Percentiles rank a stretch among this genome's conserved stretches.
These are phyloP conservation scores for Chondrilla cf. caribensis DNA, from an alignment of 37 sponge, comb jelly and placozoan genomes.

Conservation along the genomic window DNA sequence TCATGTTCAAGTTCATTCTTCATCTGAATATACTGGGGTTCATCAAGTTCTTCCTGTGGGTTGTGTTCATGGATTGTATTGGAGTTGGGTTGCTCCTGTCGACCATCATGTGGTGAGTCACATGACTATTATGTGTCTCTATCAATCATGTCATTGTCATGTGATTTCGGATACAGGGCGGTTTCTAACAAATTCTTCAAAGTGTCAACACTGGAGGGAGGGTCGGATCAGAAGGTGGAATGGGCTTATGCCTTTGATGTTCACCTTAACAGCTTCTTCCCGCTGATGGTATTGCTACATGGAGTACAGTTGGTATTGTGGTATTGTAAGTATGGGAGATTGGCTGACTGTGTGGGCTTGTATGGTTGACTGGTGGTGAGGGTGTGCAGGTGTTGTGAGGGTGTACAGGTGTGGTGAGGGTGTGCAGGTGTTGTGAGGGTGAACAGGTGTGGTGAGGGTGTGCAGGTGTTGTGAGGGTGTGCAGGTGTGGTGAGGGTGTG, in stretches of 20 bases:
- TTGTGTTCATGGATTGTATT: slow-evolving; percentile 82
- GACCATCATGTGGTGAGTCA: slow-evolving; percentile 77
- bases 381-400: too few relatives aligned
- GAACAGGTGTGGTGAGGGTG: not conserved
- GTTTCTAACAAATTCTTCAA: slow-evolving; percentile 32
- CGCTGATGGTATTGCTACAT: slow-evolving; percentile 75
- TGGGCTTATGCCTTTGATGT: slow-evolving; percentile 97
- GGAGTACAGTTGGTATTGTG: slow-evolving; percentile 70
- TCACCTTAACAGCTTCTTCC: slow-evolving; percentile 91
- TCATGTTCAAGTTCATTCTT: slow-evolving; percentile 67
- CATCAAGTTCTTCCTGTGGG: slow-evolving; percentile 74
- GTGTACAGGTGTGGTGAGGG: too few relatives aligned
- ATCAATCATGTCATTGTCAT: not conserved
- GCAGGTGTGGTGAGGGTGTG: not conserved
- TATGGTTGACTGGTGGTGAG: not conserved
- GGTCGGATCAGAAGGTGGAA: slow-evolving; percentile 58
- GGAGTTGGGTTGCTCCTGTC: slow-evolving; percentile 72
- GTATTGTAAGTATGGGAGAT: slow-evolving; percentile 48
- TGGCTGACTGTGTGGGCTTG: slow-evolving; percentile 9
- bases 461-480: not conserved
- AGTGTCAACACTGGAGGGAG: not conserved
- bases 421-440: too few relatives aligned
- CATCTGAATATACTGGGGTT: slow-evolving; percentile 54
- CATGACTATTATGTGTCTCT: not conserved
- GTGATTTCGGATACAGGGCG: slow-evolving; percentile 29